phyloP scores from a whole-genome alignment of 2,113 vertebrate species.

The Phylloscopus trochilus region DNA sequence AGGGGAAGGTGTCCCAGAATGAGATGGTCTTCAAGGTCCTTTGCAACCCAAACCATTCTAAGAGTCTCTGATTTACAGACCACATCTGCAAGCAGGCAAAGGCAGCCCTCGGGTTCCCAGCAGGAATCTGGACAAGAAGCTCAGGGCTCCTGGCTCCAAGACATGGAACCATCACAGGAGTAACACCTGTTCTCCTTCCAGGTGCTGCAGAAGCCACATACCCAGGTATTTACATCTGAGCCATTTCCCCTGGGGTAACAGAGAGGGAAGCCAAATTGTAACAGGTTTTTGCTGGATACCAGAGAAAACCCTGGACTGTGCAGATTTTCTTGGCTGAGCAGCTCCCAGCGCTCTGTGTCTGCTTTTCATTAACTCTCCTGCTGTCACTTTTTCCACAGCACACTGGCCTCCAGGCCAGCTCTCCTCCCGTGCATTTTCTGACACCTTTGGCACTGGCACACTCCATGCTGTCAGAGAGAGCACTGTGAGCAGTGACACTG shows the following conservation, averaged over 20 bases:
- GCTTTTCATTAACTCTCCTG: slow-evolving; percentile 41
- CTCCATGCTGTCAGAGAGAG: background rate
- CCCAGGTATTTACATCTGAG: background rate
- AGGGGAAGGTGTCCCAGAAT: background rate
- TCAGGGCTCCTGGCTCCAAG: background rate
- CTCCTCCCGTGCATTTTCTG: background rate
- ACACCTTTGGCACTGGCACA: background rate
- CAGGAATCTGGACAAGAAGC: background rate
- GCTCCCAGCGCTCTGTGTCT: background rate
- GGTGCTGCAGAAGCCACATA: background rate
- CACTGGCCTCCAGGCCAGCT: background rate
- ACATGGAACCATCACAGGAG: rapidly evolving
- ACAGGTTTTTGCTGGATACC: background rate
- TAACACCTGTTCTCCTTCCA: background rate
- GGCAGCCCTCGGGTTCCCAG: background rate
- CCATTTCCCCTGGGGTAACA: background rate
- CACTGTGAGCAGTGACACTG: background rate
- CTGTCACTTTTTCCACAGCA: slow-evolving; percentile 45
- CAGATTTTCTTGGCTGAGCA: slow-evolving; percentile 7
- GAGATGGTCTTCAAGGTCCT: background rate
- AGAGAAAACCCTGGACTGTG: background rate
- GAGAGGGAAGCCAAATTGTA: background rate
- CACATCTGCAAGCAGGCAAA: background rate
- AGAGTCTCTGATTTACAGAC: background rate
- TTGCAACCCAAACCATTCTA: background rate